Evolutionary conservation across 2,888 invertebrate species (phyloP).

Genomic region (Rosalia funebris): DNA sequence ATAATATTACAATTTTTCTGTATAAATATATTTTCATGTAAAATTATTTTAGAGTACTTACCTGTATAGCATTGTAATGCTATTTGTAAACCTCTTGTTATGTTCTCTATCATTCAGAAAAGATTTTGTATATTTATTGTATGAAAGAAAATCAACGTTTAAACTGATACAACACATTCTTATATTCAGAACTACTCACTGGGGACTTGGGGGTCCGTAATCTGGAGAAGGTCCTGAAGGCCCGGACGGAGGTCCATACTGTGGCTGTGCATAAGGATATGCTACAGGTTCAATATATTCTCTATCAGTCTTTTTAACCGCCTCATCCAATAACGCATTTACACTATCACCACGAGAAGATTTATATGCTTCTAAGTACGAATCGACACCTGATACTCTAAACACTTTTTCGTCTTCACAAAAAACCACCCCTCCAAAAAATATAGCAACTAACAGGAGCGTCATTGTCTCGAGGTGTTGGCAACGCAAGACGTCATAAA

Average conservation of each 20-base stretch:
- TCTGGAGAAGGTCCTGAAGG: conserved; percentile 41
- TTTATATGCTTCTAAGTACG: conserved; percentile 74
- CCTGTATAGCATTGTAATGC: too few relatives aligned
- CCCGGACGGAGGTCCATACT: conserved; percentile 61
- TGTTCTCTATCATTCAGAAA: too few relatives aligned
- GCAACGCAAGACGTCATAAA: neutral
- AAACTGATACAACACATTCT: too few relatives aligned
- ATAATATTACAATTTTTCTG: too few relatives aligned
- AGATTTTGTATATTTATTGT: too few relatives aligned
- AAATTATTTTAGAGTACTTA: too few relatives aligned
- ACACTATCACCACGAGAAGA: conserved; percentile 68
- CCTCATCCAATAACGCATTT: conserved; percentile 60
- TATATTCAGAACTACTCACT: conserved; percentile 45
- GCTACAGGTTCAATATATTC: conserved; percentile 62
- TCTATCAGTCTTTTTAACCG: conserved; percentile 65
- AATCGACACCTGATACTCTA: conserved; percentile 61
- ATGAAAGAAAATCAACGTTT: too few relatives aligned
- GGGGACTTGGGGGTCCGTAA: conserved; percentile 23
- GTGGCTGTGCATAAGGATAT: conserved; percentile 59
- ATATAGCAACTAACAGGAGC: neutral
- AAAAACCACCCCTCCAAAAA: neutral
- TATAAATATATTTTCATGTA: too few relatives aligned
- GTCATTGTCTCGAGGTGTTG: conserved; percentile 1
- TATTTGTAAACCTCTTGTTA: too few relatives aligned
- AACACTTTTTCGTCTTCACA: conserved; percentile 21